Base-by-base conservation (phyloP, 2,113 vertebrate genomes). In the Henicopernis longicauda region DNA sequence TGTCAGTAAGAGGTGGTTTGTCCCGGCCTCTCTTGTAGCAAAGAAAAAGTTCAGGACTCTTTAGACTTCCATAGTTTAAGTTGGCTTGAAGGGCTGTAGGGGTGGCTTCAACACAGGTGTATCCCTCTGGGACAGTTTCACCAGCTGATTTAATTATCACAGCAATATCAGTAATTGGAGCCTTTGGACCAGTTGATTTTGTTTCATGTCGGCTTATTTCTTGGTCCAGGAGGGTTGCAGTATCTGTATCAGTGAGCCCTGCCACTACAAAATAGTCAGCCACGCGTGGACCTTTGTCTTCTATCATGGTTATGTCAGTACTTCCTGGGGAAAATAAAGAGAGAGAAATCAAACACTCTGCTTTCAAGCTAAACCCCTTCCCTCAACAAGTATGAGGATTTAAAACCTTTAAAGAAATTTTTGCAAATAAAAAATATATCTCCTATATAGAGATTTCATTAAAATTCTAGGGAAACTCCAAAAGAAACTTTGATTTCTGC, bases 221-320 rank as follows among this genome's bases (percentile, higher is more conserved):
- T 97, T 99, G 99, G 97, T 99, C 99, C 91, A 99, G 97, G 19
- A 98, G 99, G 9, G 98, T 98, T 89, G 99, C 98, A 22, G 98
- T 98, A 82, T 99, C 99, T 87, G 98, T 99, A 59, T 99, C 99
- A 3, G 99, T 99, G 92, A 99, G 98, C 61, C 99, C 99, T 36
- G 99, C 99, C 90, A 99, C 99, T 77, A 99, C 99, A 67, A 99
- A 99, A 98, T 99, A 99, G 98, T 99, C 99, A 23, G 99, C 99
- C 96, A 99, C 99, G 17, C 99, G 99, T 89, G 99, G 99, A 95
- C 99, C 99, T 98, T 99, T 99, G 98, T 99, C 99, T 98, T 99
- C 99, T 91, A 99, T 98, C 99, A 99, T 99, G 98, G 97, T 98
- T 99, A 98, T 93, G 82, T 58, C 29, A 95, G 36, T 77, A 57